Evolutionary conservation across 2,888 invertebrate genomes (phyloP), one percentile per base, ranked within the genome.

Genomic region (Euzetes globulus): DNA sequence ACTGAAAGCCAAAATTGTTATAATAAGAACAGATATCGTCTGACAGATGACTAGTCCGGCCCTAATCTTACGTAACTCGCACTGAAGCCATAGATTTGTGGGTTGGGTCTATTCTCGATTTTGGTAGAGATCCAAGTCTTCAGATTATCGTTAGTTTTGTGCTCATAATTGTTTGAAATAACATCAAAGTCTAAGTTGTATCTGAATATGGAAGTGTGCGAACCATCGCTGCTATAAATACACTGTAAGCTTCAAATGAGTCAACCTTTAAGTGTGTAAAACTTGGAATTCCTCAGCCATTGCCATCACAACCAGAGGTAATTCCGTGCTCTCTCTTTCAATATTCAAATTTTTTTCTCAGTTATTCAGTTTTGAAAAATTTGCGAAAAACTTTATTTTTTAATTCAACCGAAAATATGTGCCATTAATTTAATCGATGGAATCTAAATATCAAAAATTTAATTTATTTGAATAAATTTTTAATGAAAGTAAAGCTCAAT

Each of bases 141-240:
- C 11, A 68, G 68, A 37, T 68, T 41, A 41, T 68, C 68, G 37
- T 41, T 68, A 41, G 68, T 68, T 68, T 41, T 41, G 68, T 41
- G 68, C 68, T 41, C 68, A 68, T 68, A 68, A 68, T 68, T 68
- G 41, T 68, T 63, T 68, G 68, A 68, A 68, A 37, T 60, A 60
- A 60, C 29, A 60, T 33, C 33, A 29, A 60, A 60, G 60, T 29
- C 33, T 60, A 33, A 60, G 60, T 60, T 33, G 60, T 60, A 29
- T 60, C 60, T 60, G 60, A 60, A 60, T 60, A 60, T 60, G 60
- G 60, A 60, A 60, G 60, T 60, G 60, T 60, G 29, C 29, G 33
- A 60, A 60, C 60, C 60, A 60, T 60, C 33, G n/a, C 60, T 29
- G 19, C 60, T 60, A 60, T 60, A 60, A 60, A 60, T 60, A 60